These are phyloP conservation scores for Solenodon paradoxus DNA, from an alignment of 2,113 vertebrate species.

Conservation along the genomic window DNA sequence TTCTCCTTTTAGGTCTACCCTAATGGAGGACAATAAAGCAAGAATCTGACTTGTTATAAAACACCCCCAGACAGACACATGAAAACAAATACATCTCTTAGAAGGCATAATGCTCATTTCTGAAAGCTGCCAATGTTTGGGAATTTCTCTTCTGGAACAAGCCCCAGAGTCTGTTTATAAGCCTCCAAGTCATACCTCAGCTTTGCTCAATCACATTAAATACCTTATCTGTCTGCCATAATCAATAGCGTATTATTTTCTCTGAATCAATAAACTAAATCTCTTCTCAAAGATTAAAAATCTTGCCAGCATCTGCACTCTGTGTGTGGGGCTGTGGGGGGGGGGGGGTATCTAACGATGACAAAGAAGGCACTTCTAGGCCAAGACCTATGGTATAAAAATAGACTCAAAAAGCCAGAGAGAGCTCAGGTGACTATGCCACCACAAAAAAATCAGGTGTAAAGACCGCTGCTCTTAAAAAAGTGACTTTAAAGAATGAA, in stretches of 20 bases:
- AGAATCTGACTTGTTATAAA: slow-evolving; percentile 27
- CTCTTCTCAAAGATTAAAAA: not conserved
- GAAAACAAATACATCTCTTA: slow-evolving; percentile 29
- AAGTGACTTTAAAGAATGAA: not conserved
- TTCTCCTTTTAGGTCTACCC: not conserved
- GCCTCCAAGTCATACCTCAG: not conserved
- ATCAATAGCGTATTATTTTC: not conserved
- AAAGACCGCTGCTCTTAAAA: not conserved
- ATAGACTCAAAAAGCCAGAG: not conserved
- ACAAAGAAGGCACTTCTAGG: not conserved
- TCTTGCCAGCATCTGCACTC: not conserved
- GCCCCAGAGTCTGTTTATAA: not conserved
- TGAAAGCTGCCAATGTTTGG: not conserved
- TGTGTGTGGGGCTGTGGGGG: not conserved
- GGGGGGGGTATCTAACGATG: not conserved
- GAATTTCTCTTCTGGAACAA: not conserved
- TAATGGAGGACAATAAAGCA: not conserved
- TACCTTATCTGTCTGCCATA: not conserved
- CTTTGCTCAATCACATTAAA: not conserved
- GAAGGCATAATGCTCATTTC: not conserved
- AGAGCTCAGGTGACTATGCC: not conserved
- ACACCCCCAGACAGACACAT: not conserved
- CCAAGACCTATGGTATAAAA: not conserved
- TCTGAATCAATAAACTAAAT: not conserved
- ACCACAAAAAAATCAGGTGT: slow-evolving; percentile 6